Evolutionary conservation across 1,140 invertebrate genomes (phyloP).

Genomic region (Halictus rubicundus): DNA sequence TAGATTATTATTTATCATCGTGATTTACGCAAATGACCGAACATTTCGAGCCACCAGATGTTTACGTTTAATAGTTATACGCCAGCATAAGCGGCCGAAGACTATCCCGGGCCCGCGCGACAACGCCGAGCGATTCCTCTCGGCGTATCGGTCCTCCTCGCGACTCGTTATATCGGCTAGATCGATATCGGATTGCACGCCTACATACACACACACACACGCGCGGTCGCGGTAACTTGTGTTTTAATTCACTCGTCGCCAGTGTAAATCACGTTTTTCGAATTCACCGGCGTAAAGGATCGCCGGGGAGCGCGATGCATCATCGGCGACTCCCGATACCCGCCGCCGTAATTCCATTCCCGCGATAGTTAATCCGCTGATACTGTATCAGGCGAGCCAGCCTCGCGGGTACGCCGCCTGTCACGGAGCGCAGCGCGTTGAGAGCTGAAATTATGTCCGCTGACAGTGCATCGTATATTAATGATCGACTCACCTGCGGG

Average conservation of each 20-base stretch:
- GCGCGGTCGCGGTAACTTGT: conserved; percentile 45
- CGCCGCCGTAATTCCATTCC: conserved; percentile 23
- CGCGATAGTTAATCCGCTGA: conserved; percentile 23
- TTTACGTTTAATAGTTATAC: conserved; percentile 62
- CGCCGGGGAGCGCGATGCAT: conserved; percentile 28
- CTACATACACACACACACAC: no score
- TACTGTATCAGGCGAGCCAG: conserved; percentile 18
- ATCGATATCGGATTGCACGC: conserved; percentile 49
- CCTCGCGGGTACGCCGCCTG: not conserved
- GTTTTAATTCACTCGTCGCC: conserved; percentile 54
- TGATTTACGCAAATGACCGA: conserved; percentile 68
- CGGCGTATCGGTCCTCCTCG: not conserved
- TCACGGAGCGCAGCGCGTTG: not conserved
- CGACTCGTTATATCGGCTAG: conserved; percentile 30
- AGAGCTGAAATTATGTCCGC: conserved; percentile 24
- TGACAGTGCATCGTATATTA: not conserved
- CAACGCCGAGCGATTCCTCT: not conserved
- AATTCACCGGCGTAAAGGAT: conserved; percentile 31
- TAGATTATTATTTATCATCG: conserved; percentile 69
- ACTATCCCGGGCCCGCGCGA: not conserved
- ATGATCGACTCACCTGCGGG: not conserved
- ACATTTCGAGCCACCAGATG: conserved; percentile 67
- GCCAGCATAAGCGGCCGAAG: not conserved
- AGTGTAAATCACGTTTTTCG: conserved; percentile 45
- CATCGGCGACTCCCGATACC: conserved; percentile 17